Conservation (phyloP, 2,113 vertebrate species). For the Willisornis vidua region DNA sequence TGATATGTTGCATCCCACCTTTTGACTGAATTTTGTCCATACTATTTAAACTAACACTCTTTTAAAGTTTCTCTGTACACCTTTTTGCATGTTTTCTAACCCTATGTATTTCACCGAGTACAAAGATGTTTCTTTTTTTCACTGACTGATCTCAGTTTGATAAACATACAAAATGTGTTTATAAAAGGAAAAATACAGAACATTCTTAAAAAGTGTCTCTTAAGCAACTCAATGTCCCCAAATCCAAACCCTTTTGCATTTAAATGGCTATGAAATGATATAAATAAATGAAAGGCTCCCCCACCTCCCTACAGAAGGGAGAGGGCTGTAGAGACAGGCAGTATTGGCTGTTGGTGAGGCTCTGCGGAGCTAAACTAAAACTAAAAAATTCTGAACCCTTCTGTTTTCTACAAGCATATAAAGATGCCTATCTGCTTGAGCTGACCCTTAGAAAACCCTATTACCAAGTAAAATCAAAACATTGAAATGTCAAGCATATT, state of each 20-base stretch:
- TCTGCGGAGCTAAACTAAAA: neutral
- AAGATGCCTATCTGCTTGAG: neutral
- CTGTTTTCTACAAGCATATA: neutral
- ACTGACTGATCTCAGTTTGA: slow-evolving; percentile 67
- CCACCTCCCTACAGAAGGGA: neutral
- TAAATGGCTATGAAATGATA: neutral
- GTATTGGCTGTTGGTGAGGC: neutral
- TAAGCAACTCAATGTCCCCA: slow-evolving; percentile 66
- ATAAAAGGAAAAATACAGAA: slow-evolving; percentile 23
- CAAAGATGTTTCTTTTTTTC: slow-evolving; percentile 74
- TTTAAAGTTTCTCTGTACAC: slow-evolving; percentile 80
- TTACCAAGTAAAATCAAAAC: slow-evolving; percentile 13
- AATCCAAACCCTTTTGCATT: neutral
- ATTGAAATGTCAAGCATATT: slow-evolving; percentile 15
- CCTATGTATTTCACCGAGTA: slow-evolving; percentile 76
- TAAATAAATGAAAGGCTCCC: neutral
- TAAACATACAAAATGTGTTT: slow-evolving; percentile 55
- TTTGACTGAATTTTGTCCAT: slow-evolving; percentile 82
- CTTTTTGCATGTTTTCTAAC: slow-evolving; percentile 92
- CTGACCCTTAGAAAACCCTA: neutral
- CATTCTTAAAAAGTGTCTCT: slow-evolving; percentile 77
- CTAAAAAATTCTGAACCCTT: neutral
- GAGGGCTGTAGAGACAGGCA: neutral
- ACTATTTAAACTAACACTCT: slow-evolving; percentile 87
- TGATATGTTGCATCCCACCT: slow-evolving; percentile 94